A percentile compares a stretch with the other conserved stretches of the same genome.
These are phyloP conservation scores for Channa maculata DNA, from an alignment of 2,113 vertebrate species.

Conservation along the genomic window DNA sequence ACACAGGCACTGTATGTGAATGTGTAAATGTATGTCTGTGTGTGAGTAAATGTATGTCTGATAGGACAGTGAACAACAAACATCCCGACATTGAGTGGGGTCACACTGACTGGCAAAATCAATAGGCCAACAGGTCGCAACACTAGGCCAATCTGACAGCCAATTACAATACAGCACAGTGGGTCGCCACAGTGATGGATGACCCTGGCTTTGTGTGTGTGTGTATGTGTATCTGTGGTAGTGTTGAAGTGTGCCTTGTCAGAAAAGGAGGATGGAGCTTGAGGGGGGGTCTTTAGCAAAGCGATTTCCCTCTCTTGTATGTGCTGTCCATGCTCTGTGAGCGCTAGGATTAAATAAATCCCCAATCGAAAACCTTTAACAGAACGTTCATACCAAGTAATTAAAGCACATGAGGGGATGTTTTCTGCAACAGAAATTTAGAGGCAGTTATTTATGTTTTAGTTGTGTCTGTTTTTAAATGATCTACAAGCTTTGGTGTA, in stretches of 20 bases:
- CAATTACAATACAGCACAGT: constrained; percentile 64
- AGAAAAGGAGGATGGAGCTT: constrained; percentile 48
- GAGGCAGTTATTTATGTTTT: constrained; percentile 11
- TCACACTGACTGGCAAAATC: constrained; percentile 66
- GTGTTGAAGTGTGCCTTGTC: constrained; percentile 31
- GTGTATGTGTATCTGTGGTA: constrained; percentile 1
- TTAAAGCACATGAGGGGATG: constrained; percentile 1
- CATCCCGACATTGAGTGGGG: constrained; percentile 56
- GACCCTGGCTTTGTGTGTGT: constrained; percentile 43
- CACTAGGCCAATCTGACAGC: constrained; percentile 66
- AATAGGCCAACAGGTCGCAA: constrained; percentile 72
- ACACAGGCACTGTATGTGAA: neutral
- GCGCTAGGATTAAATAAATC: neutral
- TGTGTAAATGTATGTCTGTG: constrained; percentile 24
- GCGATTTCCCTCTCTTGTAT: constrained; percentile 3
- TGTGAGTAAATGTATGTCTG: constrained; percentile 50
- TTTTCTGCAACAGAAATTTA: constrained; percentile 5
- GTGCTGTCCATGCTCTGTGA: neutral
- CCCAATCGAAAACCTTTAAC: constrained; percentile 4
- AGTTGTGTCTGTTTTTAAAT: constrained; percentile 34
- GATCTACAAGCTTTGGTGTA: constrained; percentile 12
- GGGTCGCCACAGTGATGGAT: constrained; percentile 68
- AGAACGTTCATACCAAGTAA: constrained; percentile 11
- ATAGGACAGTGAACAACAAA: constrained; percentile 58
- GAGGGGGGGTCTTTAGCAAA: constrained; percentile 43